Percentiles rank a stretch among this genome's conserved stretches.
phyloP scores from a whole-genome alignment of 2,797 vertebrate species.

The Mormyrops boulengeri region DNA sequence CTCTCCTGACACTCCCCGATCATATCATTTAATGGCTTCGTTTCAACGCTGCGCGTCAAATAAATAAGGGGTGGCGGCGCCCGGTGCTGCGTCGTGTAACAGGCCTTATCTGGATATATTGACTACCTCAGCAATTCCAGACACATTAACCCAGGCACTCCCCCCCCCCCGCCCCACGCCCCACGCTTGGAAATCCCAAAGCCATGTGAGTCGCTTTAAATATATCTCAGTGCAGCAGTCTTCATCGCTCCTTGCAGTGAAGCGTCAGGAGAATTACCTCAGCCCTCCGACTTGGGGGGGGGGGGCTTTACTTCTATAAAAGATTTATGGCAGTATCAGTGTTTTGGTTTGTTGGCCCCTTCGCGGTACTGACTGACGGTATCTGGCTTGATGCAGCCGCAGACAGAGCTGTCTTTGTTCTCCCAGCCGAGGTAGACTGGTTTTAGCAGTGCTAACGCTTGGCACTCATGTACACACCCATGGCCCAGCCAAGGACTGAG shows the following conservation, averaged over 20 bases:
- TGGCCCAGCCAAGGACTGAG: not conserved
- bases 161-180: conserved; percentile 21
- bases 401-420: conserved; percentile 17
- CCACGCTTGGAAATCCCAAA: conserved; percentile 49
- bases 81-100: conserved; percentile 57
- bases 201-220: conserved; percentile 74
- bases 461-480: not conserved
- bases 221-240: conserved; percentile 71
- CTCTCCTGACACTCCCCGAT: not conserved
- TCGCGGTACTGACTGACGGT: conserved; percentile 63
- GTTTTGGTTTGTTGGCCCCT: conserved; percentile 59
- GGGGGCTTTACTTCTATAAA: conserved; percentile 73
- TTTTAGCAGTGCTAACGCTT: conserved; percentile 48
- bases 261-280: conserved; percentile 73
- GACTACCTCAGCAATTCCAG: conserved; percentile 55
- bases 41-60: not conserved
- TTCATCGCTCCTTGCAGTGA: conserved; percentile 70
- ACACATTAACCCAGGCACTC: conserved; percentile 29
- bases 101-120: conserved; percentile 63
- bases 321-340: conserved; percentile 75
- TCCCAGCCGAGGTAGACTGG: conserved; percentile 29
- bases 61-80: conserved; percentile 21
- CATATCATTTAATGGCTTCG: conserved; percentile 14
- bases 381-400: conserved; percentile 52
- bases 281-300: conserved; percentile 63